Evolutionary conservation across 2,113 vertebrate genomes (phyloP), one percentile per base, ranked within the genome.

Genomic region (Chaetura pelagica): DNA sequence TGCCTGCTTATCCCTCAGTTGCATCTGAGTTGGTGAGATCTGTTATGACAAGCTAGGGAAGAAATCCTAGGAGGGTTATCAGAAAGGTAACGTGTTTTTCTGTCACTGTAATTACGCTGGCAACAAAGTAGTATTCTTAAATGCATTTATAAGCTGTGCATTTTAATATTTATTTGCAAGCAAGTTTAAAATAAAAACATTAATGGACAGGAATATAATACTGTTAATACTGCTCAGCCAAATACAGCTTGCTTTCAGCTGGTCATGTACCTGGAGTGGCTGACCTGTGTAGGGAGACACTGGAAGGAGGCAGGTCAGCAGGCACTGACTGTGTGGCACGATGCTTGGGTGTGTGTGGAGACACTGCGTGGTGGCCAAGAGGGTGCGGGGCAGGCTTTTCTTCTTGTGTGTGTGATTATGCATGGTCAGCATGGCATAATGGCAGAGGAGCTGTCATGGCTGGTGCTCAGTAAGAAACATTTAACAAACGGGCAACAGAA

Each of bases 351-450:
- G 22, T 49, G 29, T 49, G 55, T 4, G 2, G 67, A 54, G 23
- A n/a, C 8, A 38, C 59, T 48, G 51, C 0, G 0, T 24, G 58
- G 12, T 15, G 24, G 35, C 44, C 40, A 12, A 1, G 26, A 61
- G 32, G 7, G 32, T 49, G 52, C 85, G n/a, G 18, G 18, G 11
- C 34, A 52, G 38, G 16, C 40, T 34, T 52, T 51, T 46, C 46
- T 68, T 77, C 26, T 38, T 15, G 4, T 5, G 15, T 16, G 48
- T 49, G 14, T 27, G 26, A 4, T 44, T 38, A 1, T 14, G 29
- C 66, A 63, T 62, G 8, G 29, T 0, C 3, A 78, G 83, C 46
- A 18, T 2, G 0, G 51, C 0, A 0, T 30, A 22, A 23, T 17
- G 44, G 30, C 59, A 51, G 59, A 63, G 48, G n/a, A 62, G 38